Conservation (phyloP, 2,888 invertebrate genomes). For the Eudemis profundana region DNA sequence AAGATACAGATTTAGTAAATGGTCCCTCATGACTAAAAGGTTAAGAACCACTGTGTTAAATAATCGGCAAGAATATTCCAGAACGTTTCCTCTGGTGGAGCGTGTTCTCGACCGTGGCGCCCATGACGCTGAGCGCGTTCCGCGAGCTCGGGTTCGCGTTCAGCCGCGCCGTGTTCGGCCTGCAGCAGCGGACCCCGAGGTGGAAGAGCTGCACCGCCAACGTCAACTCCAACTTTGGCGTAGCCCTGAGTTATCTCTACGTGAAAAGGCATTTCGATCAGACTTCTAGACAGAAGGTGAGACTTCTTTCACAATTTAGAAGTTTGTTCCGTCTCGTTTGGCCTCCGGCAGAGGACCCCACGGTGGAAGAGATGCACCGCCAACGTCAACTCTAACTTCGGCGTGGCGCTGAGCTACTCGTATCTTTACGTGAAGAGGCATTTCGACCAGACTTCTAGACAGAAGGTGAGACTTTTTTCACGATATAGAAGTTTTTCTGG, state of each 20-base stretch:
- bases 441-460: constrained; percentile 84
- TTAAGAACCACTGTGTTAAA: too few species aligned
- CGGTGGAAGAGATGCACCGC: constrained; percentile 87
- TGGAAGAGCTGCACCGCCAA: constrained; percentile 88
- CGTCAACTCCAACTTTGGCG: constrained; percentile 87
- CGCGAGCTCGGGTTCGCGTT: constrained; percentile 87
- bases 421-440: constrained; percentile 86
- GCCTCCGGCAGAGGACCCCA: constrained; percentile 87
- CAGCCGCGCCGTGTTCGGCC: constrained; percentile 87
- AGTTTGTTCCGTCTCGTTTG: too few species aligned
- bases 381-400: constrained; percentile 87
- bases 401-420: constrained; percentile 88
- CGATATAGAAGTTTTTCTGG: too few species aligned
- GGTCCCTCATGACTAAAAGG: too few species aligned
- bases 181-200: constrained; percentile 87
- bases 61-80: too few species aligned
- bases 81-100: constrained; percentile 91
- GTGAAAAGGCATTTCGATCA: constrained; percentile 86
- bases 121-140: constrained; percentile 85
- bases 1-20: too few species aligned
- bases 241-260: constrained; percentile 88
- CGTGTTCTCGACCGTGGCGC: constrained; percentile 87
- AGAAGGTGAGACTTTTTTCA: too few species aligned
- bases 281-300: constrained; percentile 85
- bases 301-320: too few species aligned